A percentile compares a stretch with the other conserved stretches of the same genome.
phyloP scores from a whole-genome alignment of 2,113 vertebrate species.

The Madoqua kirkii region DNA sequence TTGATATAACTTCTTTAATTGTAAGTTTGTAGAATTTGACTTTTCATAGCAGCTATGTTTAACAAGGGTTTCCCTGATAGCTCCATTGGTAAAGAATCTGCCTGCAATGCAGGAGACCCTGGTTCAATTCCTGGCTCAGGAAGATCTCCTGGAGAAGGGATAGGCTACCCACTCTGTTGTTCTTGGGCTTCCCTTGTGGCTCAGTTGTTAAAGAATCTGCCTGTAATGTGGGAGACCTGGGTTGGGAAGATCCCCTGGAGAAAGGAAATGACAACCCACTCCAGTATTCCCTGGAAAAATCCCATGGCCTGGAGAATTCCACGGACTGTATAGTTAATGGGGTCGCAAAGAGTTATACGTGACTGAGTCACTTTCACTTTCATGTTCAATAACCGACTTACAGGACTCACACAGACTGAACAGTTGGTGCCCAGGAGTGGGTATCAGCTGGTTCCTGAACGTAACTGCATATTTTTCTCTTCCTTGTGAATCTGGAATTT shows the following conservation, averaged over 20 bases:
- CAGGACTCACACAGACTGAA: background rate
- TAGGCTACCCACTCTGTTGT: too few species aligned
- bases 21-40: background rate
- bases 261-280: background rate
- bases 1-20: background rate
- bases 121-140: too few species aligned
- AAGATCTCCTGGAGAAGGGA: too few species aligned
- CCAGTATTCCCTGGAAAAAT: background rate
- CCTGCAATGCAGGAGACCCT: too few species aligned
- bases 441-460: fast-evolving
- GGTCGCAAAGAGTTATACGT: background rate
- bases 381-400: background rate
- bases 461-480: fast-evolving
- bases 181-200: background rate
- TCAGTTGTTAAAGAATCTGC: background rate
- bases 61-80: background rate
- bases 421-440: background rate
- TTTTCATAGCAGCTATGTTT: background rate
- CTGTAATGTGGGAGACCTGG: background rate
- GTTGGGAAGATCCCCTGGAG: background rate
- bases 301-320: background rate
- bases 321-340: background rate
- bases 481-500: background rate
- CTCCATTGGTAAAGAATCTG: background rate
- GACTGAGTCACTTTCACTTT: background rate